Percentiles rank a stretch among this genome's conserved stretches.
These are phyloP conservation scores for Rhabditoides inermis DNA, from an alignment of 2,888 invertebrate genomes.

Conservation along the genomic window DNA sequence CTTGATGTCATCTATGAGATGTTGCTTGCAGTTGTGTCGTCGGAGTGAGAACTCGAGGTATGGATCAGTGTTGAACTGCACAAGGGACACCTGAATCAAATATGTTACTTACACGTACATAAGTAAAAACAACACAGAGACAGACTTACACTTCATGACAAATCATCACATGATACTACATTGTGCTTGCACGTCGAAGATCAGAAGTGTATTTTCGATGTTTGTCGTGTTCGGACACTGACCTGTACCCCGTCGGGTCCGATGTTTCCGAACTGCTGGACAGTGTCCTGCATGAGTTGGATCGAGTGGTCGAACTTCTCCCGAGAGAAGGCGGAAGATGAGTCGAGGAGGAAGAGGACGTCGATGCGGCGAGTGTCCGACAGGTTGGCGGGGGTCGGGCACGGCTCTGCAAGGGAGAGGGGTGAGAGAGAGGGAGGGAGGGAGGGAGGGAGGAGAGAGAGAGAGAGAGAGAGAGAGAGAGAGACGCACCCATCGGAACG, in stretches of 20 bases:
- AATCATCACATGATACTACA: neutral
- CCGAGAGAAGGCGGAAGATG: conserved; percentile 32
- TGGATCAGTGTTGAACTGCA: conserved; percentile 43
- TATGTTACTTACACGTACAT: neutral
- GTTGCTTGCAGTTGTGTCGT: conserved; percentile 38
- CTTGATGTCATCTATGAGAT: conserved; percentile 37
- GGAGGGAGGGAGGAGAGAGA: too few relatives aligned
- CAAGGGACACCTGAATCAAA: conserved; percentile 30
- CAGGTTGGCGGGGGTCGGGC: conserved; percentile 30
- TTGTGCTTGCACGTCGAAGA: neutral
- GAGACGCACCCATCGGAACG: too few relatives aligned
- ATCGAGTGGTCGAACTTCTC: conserved; percentile 34
- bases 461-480: too few relatives aligned
- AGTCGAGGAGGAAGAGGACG: conserved; percentile 43
- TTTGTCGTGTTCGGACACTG: neutral
- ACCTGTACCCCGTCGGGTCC: conserved; percentile 43
- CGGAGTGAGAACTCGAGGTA: conserved; percentile 45
- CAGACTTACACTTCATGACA: neutral
- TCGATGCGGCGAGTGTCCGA: conserved; percentile 27
- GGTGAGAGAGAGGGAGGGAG: too few relatives aligned
- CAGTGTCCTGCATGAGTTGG: conserved; percentile 36
- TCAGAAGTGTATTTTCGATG: neutral
- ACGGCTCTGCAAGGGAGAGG: conserved; percentile 18
- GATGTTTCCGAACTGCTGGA: conserved; percentile 34
- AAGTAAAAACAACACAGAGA: neutral